Conservation (phyloP, 2,888 invertebrate genomes). For the Dryadula phaetusa region DNA sequence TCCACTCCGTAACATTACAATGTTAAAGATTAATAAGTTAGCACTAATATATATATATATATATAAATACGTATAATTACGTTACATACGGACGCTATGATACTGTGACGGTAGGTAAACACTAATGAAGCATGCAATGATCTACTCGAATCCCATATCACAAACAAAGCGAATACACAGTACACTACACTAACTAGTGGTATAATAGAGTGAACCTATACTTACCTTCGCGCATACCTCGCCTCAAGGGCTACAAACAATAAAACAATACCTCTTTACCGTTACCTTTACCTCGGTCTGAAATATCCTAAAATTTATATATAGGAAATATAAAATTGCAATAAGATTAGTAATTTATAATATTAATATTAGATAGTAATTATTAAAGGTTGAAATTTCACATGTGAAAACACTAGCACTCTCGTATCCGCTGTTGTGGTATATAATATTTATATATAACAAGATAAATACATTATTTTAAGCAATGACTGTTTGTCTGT, state of each 20-base stretch:
- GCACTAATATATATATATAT: no score
- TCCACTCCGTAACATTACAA: conserved; percentile 55
- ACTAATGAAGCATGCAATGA: conserved; percentile 64
- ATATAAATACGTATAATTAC: no score
- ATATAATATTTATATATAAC: conserved; percentile 78
- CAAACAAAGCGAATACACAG: conserved; percentile 66
- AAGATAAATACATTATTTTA: conserved; percentile 78
- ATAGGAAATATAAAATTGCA: conserved; percentile 70
- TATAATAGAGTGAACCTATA: conserved; percentile 51
- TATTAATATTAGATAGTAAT: conserved; percentile 77
- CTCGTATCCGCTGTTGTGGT: conserved; percentile 77
- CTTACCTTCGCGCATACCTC: conserved; percentile 77
- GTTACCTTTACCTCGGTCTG: conserved; percentile 80
- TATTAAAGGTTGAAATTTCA: conserved; percentile 78
- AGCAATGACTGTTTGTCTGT: conserved; percentile 78
- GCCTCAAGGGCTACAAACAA: conserved; percentile 74
- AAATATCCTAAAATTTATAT: conserved; percentile 69
- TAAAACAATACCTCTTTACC: conserved; percentile 67
- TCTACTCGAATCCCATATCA: conserved; percentile 65
- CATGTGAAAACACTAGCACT: conserved; percentile 85
- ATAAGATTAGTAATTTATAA: conserved; percentile 80
- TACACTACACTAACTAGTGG: conserved; percentile 31
- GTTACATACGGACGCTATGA: conserved; percentile 36
- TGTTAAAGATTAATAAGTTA: conserved; percentile 62
- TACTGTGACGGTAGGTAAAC: conserved; percentile 33